phyloP scores from a whole-genome alignment of 2,888 invertebrate species.

The Unio delphinus region DNA sequence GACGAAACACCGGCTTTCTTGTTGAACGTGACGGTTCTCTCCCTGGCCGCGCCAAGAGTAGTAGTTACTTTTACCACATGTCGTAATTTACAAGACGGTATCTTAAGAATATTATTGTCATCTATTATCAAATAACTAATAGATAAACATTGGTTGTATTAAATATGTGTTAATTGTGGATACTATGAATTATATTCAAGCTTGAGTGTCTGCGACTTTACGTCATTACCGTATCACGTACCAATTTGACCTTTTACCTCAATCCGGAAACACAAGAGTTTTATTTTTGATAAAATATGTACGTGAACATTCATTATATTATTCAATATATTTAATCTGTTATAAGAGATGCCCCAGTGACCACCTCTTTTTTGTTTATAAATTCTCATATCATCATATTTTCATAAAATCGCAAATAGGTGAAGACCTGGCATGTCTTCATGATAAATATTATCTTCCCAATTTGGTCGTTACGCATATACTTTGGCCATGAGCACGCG shows the following conservation, averaged over 20 bases:
- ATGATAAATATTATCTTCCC: too few relatives aligned
- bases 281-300: slow-evolving; percentile 5
- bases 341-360: too few relatives aligned
- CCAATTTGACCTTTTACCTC: slow-evolving; percentile 12
- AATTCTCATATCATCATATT: too few relatives aligned
- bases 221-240: too few relatives aligned
- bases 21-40: slow-evolving; percentile 18
- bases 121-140: not conserved
- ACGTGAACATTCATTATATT: not conserved
- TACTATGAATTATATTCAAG: too few relatives aligned
- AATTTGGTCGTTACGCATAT: too few relatives aligned
- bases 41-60: slow-evolving; percentile 40
- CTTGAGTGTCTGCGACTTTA: too few relatives aligned
- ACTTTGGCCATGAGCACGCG: too few relatives aligned
- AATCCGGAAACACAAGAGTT: slow-evolving; percentile 7
- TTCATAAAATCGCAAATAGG: too few relatives aligned
- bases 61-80: slow-evolving; percentile 19
- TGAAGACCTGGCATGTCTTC: too few relatives aligned
- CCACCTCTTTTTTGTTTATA: too few relatives aligned
- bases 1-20: slow-evolving; percentile 9
- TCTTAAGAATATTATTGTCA: not conserved
- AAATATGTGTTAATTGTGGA: not conserved
- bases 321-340: not conserved
- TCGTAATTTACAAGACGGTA: slow-evolving; percentile 13
- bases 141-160: not conserved